phyloP scores from a whole-genome alignment of 2,797 vertebrate genomes.

The Sibirionetta formosa region DNA sequence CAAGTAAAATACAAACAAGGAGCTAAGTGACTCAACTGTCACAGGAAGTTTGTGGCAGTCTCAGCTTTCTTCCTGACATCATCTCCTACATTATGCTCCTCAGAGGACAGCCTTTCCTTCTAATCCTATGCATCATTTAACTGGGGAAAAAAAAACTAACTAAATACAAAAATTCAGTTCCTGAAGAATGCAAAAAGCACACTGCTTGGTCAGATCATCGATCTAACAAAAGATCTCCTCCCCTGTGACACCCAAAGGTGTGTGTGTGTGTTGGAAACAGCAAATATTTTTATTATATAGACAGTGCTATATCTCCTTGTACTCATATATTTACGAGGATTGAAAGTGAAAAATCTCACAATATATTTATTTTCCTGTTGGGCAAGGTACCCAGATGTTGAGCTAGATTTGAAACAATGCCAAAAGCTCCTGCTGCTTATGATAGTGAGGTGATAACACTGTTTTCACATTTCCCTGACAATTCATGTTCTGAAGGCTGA shows the following conservation, averaged over 20 bases:
- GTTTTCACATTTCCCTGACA: neutral
- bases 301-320: neutral
- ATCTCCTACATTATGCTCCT: neutral
- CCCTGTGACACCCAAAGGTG: neutral
- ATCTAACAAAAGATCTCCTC: neutral
- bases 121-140: neutral
- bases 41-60: neutral
- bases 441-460: accelerated
- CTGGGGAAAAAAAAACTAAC: neutral
- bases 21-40: neutral
- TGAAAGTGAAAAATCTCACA: neutral
- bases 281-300: neutral
- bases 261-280: neutral
- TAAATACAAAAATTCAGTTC: neutral
- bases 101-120: neutral
- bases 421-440: neutral
- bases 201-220: accelerated
- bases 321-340: neutral
- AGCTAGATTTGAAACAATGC: neutral
- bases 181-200: neutral
- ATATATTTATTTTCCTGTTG: neutral
- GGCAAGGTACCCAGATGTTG: neutral
- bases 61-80: neutral
- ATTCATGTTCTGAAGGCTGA: neutral
- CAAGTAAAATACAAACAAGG: neutral